These are phyloP conservation scores for Andricus quercusramuli DNA, from an alignment of 2,888 invertebrate species.

Conservation along the genomic window DNA sequence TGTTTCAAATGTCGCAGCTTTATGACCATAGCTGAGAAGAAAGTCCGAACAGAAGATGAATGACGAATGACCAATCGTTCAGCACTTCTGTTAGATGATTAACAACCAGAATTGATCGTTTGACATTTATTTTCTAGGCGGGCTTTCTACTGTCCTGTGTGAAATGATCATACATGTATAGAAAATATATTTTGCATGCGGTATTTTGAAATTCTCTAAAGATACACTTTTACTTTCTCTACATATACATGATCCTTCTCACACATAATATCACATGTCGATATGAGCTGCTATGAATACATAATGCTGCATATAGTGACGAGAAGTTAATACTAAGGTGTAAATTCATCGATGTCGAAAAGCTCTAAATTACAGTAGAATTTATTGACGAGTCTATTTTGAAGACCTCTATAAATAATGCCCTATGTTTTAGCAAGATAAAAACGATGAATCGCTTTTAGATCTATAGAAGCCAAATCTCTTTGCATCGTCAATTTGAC, in stretches of 20 bases:
- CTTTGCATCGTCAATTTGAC: neutral
- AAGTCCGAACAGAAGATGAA: conserved; percentile 17
- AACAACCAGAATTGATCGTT: conserved; percentile 37
- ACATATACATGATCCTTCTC: neutral
- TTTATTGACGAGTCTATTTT: conserved; percentile 19
- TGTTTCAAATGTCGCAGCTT: conserved; percentile 19
- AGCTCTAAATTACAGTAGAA: conserved; percentile 12
- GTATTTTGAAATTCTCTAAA: conserved; percentile 37
- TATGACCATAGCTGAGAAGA: conserved; percentile 17
- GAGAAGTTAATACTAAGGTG: conserved; percentile 28
- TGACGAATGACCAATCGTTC: conserved; percentile 35
- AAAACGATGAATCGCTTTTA: neutral
- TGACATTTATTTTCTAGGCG: conserved; percentile 36
- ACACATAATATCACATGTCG: conserved; percentile 11
- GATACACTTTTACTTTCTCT: conserved; percentile 40
- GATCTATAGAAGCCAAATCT: neutral
- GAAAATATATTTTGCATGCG: conserved; percentile 29
- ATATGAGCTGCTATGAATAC: conserved; percentile 17
- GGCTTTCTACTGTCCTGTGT: conserved; percentile 36
- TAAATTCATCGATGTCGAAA: conserved; percentile 13
- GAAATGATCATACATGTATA: conserved; percentile 13
- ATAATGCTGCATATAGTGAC: conserved; percentile 1
- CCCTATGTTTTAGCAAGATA: neutral
- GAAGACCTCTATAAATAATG: neutral
- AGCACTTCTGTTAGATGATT: conserved; percentile 36